Evolutionary conservation across 1,140 invertebrate genomes (phyloP), one percentile per base, ranked within the genome.

Genomic region (Drosophila carrolli): DNA sequence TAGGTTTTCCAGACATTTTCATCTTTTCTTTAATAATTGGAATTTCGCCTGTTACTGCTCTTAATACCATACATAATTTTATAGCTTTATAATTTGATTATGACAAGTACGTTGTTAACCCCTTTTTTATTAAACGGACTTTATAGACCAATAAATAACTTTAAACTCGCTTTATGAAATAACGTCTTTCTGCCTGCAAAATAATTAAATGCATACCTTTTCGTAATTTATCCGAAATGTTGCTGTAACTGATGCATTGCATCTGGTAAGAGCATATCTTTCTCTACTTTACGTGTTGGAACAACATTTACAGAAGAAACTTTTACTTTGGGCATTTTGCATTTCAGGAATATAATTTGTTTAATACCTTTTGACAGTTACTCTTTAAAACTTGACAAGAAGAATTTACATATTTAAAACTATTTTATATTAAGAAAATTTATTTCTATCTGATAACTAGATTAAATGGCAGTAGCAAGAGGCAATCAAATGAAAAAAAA

Each of bases 321-420:
- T 75, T 75, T 59, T 66, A 65, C 62, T 81, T 61, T 73, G 51
- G 55, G 46, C 14, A 48, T 61, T 81, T 81, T 29, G 37, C 37
- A 72, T 53, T 63, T 60, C 37, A 37, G 11, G 6, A 29, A 27
- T 51, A 29, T 3, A 19, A 2, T 3, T 19, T 0, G 1, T 1
- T 6, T n/a, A 2, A 59, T 32, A 60, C 60, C 13, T 16, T 59
- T 50, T 37, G 10, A 51, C 29, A 5, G 9, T 38, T 4, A 40
- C 5, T 6, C 2, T 40, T 5, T n/a, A 40, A 32, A 8, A 32
- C 6, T 8, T 32, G 7, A 32, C 29, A 8, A 32, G 8, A 7
- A 7, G 29, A 2, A 32, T 32, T 1, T 32, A 32, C n/a, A 13
- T 38, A 27, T 35, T 51, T 10, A 4, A 13, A 38, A 8, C 19